A percentile compares a stretch with the other conserved stretches of the same genome.
Conservation (phyloP, 1,140 invertebrate species). For the Drosophila micromelanica region DNA sequence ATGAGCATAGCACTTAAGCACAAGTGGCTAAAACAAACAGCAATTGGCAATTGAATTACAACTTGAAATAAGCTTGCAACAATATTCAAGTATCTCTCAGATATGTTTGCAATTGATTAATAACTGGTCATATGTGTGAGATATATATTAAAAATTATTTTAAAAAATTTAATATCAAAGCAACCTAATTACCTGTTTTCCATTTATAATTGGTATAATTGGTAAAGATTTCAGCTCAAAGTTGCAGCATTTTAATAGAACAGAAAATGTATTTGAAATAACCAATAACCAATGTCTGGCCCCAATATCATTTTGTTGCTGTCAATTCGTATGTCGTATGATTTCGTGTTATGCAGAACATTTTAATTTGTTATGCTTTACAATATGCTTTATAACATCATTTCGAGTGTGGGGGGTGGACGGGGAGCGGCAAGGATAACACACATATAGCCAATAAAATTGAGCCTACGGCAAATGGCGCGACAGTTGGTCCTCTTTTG, state of each 20-base stretch:
- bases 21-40: background rate
- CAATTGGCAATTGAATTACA: conserved; percentile 7
- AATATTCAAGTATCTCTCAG: background rate
- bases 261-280: background rate
- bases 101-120: no score
- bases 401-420: conserved; percentile 32
- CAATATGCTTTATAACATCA: conserved; percentile 53
- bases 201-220: background rate
- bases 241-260: conserved; percentile 2
- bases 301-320: background rate
- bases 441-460: conserved; percentile 26
- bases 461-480: conserved; percentile 9
- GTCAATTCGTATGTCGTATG: conserved; percentile 1
- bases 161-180: no score
- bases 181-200: background rate
- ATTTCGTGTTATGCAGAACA: conserved; percentile 34
- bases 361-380: conserved; percentile 68
- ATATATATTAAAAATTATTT: no score
- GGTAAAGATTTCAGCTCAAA: background rate
- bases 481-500: conserved; percentile 23
- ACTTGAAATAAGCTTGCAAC: background rate
- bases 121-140: no score
- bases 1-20: background rate
- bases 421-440: background rate
- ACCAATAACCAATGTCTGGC: background rate